Conservation (phyloP, 2,113 vertebrate genomes). For the Coracopsis vasa region DNA sequence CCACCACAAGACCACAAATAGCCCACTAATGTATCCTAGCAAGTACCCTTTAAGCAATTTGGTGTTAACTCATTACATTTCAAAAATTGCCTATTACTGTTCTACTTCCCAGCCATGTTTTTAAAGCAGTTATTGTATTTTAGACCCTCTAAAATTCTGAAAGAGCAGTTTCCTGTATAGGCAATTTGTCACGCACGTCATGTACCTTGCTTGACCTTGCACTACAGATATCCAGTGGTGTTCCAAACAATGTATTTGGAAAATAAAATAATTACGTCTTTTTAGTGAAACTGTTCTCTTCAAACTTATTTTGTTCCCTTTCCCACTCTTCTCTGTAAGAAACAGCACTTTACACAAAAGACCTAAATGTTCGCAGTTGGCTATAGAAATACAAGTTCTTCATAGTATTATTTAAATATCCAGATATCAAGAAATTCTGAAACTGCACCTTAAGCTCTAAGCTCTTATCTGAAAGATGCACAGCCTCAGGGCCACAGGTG, state of each 20-base stretch:
- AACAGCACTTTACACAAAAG: background rate
- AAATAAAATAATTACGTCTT: background rate
- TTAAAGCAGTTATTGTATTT: background rate
- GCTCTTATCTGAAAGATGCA: background rate
- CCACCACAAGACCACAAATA: background rate
- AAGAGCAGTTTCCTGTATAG: background rate
- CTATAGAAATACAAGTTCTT: background rate
- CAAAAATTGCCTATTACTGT: background rate
- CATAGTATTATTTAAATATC: background rate
- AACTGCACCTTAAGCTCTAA: background rate
- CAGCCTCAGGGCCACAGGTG: background rate
- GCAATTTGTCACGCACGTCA: background rate
- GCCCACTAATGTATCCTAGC: background rate
- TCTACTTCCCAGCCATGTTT: background rate
- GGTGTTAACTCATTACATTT: background rate
- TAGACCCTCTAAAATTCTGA: background rate
- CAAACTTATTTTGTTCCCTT: background rate
- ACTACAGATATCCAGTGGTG: background rate
- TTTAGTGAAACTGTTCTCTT: background rate
- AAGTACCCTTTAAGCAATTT: background rate
- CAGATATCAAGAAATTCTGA: background rate
- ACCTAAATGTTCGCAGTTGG: background rate
- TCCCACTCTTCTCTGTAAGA: background rate
- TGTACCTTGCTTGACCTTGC: background rate
- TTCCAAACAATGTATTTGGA: background rate